A percentile compares a stretch with the other conserved stretches of the same genome.
Conservation (phyloP, 2,113 vertebrate species). For the Gymnarchus niloticus region DNA sequence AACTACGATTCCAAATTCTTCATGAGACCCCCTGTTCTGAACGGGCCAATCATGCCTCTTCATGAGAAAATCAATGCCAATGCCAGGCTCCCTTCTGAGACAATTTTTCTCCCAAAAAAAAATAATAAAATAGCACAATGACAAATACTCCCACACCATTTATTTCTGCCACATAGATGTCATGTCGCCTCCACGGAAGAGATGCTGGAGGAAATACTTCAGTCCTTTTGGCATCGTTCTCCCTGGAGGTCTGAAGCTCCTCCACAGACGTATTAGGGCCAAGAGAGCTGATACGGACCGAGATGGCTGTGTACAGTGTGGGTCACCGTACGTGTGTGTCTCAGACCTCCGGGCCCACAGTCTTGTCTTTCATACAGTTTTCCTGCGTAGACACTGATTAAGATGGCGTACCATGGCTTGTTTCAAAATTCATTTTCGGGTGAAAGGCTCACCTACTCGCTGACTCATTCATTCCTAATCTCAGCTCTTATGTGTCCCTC, state of each 20-base stretch:
- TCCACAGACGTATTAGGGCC: not conserved
- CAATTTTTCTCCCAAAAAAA: not conserved
- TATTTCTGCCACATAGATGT: not conserved
- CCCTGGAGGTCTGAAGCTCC: not conserved
- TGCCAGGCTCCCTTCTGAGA: not conserved
- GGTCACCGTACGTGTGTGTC: not conserved
- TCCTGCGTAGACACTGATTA: not conserved
- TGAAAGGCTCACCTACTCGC: conserved; percentile 7
- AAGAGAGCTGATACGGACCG: not conserved
- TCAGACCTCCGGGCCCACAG: not conserved
- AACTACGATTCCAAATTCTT: not conserved
- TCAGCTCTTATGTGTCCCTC: not conserved
- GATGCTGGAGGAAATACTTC: not conserved
- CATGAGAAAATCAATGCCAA: conserved; percentile 14
- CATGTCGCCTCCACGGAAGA: not conserved
- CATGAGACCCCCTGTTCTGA: not conserved
- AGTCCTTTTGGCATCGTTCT: not conserved
- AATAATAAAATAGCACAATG: not conserved
- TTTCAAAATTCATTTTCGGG: conserved; percentile 10
- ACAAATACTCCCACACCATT: not conserved
- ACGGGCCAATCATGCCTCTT: not conserved
- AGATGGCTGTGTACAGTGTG: not conserved
- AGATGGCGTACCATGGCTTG: not conserved
- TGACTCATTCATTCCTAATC: not conserved
- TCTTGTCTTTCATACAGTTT: not conserved